Conservation (phyloP, 2,888 invertebrate genomes). For the Dryomyza anilis region DNA sequence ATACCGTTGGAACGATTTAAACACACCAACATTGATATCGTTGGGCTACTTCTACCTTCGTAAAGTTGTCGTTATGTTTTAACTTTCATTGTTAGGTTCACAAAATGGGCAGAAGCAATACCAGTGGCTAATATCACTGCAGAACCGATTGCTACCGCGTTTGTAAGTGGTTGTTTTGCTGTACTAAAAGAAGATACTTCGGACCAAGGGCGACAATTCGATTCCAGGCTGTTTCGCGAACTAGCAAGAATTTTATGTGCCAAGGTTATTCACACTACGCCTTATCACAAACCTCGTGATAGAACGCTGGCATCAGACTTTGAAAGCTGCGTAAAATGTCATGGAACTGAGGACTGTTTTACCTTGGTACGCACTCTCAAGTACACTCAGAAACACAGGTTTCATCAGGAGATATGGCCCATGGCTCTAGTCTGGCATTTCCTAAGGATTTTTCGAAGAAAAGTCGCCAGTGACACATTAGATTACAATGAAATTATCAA, state of each 20-base stretch:
- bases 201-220: not conserved
- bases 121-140: too few species aligned
- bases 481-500: too few species aligned
- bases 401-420: not conserved
- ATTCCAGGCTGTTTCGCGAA: not conserved
- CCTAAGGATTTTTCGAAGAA: too few species aligned
- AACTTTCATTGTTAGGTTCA: too few species aligned
- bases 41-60: too few species aligned
- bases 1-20: too few species aligned
- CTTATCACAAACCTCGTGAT: not conserved
- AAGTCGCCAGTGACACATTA: too few species aligned
- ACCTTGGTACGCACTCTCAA: not conserved
- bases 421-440: not conserved
- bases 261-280: not conserved
- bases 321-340: not conserved
- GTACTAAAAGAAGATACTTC: not conserved
- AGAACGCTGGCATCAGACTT: conserved; percentile 3
- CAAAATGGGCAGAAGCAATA: too few species aligned
- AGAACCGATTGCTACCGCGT: not conserved
- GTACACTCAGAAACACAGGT: not conserved
- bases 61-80: too few species aligned
- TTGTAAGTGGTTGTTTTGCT: not conserved
- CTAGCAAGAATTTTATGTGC: not conserved
- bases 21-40: too few species aligned
- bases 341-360: not conserved